A percentile compares a stretch with the other conserved stretches of the same genome.
Evolutionary conservation across 2,888 invertebrate species (phyloP).

Genomic region (Hecatera dysodea): DNA sequence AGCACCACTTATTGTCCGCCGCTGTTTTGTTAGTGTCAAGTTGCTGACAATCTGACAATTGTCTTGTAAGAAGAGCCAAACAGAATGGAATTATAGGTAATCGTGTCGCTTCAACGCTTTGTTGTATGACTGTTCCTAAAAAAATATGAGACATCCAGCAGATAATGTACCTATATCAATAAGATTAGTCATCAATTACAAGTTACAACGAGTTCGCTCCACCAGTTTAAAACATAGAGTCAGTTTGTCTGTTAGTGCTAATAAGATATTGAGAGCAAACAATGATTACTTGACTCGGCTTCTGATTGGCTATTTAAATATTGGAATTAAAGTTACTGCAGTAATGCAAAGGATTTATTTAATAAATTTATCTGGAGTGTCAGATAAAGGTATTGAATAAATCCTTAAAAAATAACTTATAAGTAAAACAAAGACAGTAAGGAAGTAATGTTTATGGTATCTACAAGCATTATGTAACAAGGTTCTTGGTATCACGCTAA

Average conservation of each 20-base stretch:
- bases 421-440: not conserved
- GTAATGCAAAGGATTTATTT: conserved; percentile 1
- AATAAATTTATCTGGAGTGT: not conserved
- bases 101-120: conserved; percentile 16
- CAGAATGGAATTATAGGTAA: conserved; percentile 36
- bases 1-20: conserved; percentile 75
- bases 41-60: conserved; percentile 64
- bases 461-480: not conserved
- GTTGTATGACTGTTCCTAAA: conserved; percentile 3
- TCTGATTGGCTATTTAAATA: conserved; percentile 8
- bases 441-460: conserved; percentile 1
- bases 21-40: conserved; percentile 72
- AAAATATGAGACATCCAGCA: conserved; percentile 6
- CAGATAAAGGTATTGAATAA: too few species aligned
- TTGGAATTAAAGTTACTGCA: conserved; percentile 6
- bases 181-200: conserved; percentile 66
- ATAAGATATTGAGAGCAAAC: conserved; percentile 28
- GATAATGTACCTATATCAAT: conserved; percentile 2
- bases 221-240: conserved; percentile 62
- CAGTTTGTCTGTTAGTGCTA: conserved; percentile 50
- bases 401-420: conserved; percentile 11
- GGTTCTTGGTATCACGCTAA: not conserved
- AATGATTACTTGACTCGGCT: conserved; percentile 15
- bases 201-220: conserved; percentile 56
- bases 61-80: conserved; percentile 52